Evolutionary conservation across 2,113 vertebrate species (phyloP).

Genomic region (Bucco capensis): DNA sequence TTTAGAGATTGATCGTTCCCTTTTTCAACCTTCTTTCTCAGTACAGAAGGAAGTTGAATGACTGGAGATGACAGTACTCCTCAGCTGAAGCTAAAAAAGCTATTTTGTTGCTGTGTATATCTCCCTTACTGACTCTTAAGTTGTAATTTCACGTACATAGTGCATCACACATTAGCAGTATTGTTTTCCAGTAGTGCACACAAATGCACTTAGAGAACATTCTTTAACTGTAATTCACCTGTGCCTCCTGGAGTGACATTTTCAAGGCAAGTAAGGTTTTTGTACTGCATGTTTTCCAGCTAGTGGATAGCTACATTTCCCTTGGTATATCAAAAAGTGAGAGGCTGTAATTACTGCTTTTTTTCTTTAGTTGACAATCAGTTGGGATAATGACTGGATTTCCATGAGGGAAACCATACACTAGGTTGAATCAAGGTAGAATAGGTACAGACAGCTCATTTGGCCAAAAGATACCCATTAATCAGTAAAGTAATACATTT

Average conservation of each 20-base stretch:
- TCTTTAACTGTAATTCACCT: not conserved
- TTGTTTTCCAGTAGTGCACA: not conserved
- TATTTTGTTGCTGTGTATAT: not conserved
- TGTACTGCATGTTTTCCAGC: not conserved
- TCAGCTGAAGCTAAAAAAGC: not conserved
- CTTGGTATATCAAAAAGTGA: not conserved
- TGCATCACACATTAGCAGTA: not conserved
- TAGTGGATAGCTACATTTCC: not conserved
- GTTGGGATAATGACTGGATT: slow-evolving; percentile 20
- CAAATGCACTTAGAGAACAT: not conserved
- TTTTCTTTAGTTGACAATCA: slow-evolving; percentile 14
- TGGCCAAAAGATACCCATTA: not conserved
- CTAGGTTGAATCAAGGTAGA: not conserved
- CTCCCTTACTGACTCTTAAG: not conserved
- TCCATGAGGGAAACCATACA: not conserved
- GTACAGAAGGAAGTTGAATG: not conserved
- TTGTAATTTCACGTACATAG: not conserved
- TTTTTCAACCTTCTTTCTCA: not conserved
- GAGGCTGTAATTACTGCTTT: slow-evolving; percentile 18
- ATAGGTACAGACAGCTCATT: not conserved
- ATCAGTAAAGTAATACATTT: not conserved
- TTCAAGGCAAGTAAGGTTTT: slow-evolving; percentile 9
- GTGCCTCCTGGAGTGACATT: not conserved
- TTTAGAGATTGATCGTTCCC: not conserved
- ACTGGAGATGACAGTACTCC: not conserved